Percentiles rank a stretch among this genome's conserved stretches.
Conservation (phyloP, 2,888 invertebrate species). For the Drosophila setosimentum region DNA sequence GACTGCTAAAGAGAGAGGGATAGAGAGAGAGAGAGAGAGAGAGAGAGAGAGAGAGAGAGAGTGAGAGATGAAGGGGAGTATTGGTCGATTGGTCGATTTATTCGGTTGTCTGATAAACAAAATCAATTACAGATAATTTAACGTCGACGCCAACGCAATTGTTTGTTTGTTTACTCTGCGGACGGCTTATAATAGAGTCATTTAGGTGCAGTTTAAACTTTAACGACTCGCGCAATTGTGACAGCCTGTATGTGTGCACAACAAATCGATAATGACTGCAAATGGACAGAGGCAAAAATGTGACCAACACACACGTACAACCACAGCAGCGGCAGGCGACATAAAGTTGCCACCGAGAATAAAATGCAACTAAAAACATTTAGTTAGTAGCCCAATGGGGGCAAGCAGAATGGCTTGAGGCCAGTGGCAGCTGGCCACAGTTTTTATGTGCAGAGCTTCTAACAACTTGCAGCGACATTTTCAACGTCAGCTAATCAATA, state of each 20-base stretch:
- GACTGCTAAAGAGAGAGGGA: neutral
- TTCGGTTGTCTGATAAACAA: constrained; percentile 57
- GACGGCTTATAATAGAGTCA: constrained; percentile 72
- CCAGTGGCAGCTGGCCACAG: constrained; percentile 17
- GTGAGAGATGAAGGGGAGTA: neutral
- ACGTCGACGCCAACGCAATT: constrained; percentile 48
- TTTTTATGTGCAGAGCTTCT: constrained; percentile 57
- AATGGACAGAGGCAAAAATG: constrained; percentile 45
- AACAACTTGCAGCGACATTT: constrained; percentile 77
- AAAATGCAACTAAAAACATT: constrained; percentile 54
- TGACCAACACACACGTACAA: constrained; percentile 28
- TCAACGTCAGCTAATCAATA: constrained; percentile 79
- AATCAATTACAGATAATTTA: constrained; percentile 80
- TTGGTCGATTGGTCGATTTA: neutral
- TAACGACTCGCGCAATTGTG: constrained; percentile 57
- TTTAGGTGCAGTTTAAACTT: constrained; percentile 74
- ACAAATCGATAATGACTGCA: constrained; percentile 74
- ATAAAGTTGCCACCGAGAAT: constrained; percentile 14
- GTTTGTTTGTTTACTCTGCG: constrained; percentile 63
- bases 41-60: neutral
- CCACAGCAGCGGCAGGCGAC: constrained; percentile 17
- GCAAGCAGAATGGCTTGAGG: constrained; percentile 23
- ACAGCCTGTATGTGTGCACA: constrained; percentile 28
- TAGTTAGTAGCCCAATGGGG: constrained; percentile 1
- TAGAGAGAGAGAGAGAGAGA: neutral